phyloP scores from a whole-genome alignment of 2,113 vertebrate species.

The Cheirogaleus medius region DNA sequence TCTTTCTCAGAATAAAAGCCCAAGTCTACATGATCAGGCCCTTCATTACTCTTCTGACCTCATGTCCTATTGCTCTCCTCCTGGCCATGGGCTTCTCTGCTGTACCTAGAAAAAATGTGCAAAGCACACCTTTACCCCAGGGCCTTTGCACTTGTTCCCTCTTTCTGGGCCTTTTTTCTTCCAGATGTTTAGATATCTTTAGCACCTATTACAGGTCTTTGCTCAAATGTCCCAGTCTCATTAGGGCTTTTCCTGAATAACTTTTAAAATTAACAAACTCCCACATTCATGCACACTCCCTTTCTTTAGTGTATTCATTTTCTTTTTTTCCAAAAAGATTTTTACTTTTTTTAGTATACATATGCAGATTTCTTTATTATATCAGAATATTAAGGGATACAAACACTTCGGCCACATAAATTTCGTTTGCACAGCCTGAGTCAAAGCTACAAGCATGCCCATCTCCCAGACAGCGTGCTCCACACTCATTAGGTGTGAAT shows the following conservation, averaged over 20 bases:
- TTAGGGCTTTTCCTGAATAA: not conserved
- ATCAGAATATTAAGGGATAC: not conserved
- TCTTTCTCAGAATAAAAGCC: not conserved
- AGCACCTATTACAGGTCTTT: not conserved
- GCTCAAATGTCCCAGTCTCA: not conserved
- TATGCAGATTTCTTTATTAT: too few relatives aligned
- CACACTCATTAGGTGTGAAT: too few relatives aligned
- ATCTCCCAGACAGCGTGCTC: too few relatives aligned
- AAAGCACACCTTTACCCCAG: not conserved
- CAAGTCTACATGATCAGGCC: not conserved
- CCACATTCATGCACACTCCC: not conserved
- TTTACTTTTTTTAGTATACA: too few relatives aligned
- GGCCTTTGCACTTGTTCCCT: not conserved
- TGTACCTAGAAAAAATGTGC: not conserved
- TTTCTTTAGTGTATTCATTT: not conserved
- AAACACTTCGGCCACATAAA: too few relatives aligned
- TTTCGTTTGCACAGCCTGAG: too few relatives aligned
- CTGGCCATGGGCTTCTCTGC: not conserved
- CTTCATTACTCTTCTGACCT: not conserved
- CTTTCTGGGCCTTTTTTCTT: not conserved
- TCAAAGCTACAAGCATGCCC: too few relatives aligned
- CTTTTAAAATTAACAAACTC: not conserved
- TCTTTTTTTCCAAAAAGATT: too few relatives aligned
- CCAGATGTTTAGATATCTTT: not conserved
- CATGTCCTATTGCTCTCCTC: not conserved